These are phyloP conservation scores for Drosophila neocordata DNA, from an alignment of 1,140 invertebrate genomes.

Conservation along the genomic window DNA sequence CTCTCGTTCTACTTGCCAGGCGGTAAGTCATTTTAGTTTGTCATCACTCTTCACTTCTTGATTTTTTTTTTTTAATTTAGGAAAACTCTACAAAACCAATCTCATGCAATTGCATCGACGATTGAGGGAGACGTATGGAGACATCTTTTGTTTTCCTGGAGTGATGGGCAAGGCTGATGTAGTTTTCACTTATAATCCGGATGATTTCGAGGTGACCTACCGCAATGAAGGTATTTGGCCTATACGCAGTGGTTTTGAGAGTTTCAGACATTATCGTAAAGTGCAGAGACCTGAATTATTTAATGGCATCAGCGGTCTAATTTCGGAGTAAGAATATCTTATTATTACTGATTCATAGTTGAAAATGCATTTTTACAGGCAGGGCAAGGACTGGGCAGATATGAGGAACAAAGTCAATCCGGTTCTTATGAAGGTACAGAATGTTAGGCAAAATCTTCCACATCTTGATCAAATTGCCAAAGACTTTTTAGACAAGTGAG, in stretches of 20 bases:
- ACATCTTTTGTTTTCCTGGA: slow-evolving; percentile 63
- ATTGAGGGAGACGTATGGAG: slow-evolving; percentile 64
- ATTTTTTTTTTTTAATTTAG: slow-evolving; percentile 16
- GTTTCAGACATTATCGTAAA: slow-evolving; percentile 68
- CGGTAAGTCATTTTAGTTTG: slow-evolving; percentile 39
- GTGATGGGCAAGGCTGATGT: slow-evolving; percentile 66
- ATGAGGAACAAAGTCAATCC: slow-evolving; percentile 73
- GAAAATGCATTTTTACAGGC: slow-evolving; percentile 39
- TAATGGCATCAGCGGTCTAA: slow-evolving; percentile 59
- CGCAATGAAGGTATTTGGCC: slow-evolving; percentile 80
- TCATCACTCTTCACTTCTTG: neutral
- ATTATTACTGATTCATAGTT: too few species aligned
- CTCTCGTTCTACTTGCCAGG: slow-evolving; percentile 66
- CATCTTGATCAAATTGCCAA: slow-evolving; percentile 63
- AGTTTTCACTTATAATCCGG: slow-evolving; percentile 68
- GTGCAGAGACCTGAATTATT: slow-evolving; percentile 66
- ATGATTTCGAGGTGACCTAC: slow-evolving; percentile 68
- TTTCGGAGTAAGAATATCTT: slow-evolving; percentile 49
- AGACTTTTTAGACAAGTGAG: slow-evolving; percentile 66
- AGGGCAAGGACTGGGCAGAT: slow-evolving; percentile 66
- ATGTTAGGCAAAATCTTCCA: slow-evolving; percentile 59
- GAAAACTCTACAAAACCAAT: slow-evolving; percentile 54
- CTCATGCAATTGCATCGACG: slow-evolving; percentile 59
- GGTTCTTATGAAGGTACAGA: slow-evolving; percentile 70
- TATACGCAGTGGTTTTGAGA: slow-evolving; percentile 62